Evolutionary conservation across 2,888 invertebrate species (phyloP).

Genomic region (Abrostola tripartita): DNA sequence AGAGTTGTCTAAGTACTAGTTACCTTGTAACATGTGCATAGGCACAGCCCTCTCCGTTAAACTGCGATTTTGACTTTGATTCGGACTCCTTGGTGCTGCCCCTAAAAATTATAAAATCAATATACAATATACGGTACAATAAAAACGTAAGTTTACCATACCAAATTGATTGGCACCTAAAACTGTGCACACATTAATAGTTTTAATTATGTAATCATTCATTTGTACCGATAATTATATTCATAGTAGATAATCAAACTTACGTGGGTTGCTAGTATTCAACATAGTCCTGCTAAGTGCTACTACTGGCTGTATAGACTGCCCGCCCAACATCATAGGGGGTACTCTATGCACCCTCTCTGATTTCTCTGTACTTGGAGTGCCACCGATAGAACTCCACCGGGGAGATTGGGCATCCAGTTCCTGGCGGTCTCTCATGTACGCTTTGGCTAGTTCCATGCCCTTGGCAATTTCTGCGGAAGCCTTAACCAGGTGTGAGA

Average conservation of each 20-base stretch:
- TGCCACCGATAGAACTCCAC: constrained; percentile 75
- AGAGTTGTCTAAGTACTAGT: neutral
- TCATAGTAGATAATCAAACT: constrained; percentile 41
- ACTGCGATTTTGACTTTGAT: constrained; percentile 66
- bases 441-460: constrained; percentile 73
- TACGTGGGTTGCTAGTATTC: constrained; percentile 69
- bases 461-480: constrained; percentile 74
- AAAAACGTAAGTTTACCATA: no score
- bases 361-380: constrained; percentile 58
- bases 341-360: constrained; percentile 78
- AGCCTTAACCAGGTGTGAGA: constrained; percentile 76
- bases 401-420: constrained; percentile 67
- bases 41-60: constrained; percentile 73
- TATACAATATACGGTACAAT: no score
- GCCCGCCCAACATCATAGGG: constrained; percentile 78
- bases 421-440: constrained; percentile 68
- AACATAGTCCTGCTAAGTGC: constrained; percentile 74
- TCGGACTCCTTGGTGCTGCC: constrained; percentile 63
- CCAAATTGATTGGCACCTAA: no score
- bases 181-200: no score
- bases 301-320: constrained; percentile 81
- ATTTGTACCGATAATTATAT: neutral
- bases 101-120: constrained; percentile 56
- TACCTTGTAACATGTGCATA: constrained; percentile 82
- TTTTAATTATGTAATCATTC: no score